Percentiles rank a stretch among this genome's conserved stretches.
phyloP scores from a whole-genome alignment of 2,888 invertebrate genomes.

The Malachius bipustulatus region DNA sequence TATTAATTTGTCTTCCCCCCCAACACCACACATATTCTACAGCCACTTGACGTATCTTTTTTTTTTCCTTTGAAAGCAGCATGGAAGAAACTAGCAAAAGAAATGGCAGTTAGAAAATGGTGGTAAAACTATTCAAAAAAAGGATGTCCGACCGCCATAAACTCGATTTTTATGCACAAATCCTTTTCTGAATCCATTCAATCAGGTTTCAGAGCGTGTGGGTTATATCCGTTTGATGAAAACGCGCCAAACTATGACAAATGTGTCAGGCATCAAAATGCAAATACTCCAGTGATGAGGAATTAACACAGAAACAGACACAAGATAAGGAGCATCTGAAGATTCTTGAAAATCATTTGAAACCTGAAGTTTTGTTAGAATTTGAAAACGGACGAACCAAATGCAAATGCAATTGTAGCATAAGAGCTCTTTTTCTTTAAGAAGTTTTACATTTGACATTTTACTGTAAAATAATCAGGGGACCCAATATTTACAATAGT shows the following conservation, averaged over 20 bases:
- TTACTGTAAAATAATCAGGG: too few relatives aligned
- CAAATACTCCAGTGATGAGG: too few relatives aligned
- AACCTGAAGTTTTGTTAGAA: neutral
- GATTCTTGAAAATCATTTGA: neutral
- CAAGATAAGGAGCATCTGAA: neutral
- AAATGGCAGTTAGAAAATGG: neutral
- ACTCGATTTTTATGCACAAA: neutral
- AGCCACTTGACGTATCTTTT: constrained; percentile 1
- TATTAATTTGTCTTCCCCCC: neutral
- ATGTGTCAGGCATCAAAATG: too few relatives aligned
- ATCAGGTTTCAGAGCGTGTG: neutral
- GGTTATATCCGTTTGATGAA: neutral
- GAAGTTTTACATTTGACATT: too few relatives aligned
- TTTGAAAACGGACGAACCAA: too few relatives aligned
- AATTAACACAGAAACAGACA: too few relatives aligned
- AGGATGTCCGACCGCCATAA: neutral
- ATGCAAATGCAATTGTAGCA: too few relatives aligned
- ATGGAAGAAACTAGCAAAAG: neutral
- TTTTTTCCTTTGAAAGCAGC: neutral
- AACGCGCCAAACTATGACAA: neutral
- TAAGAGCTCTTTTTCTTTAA: too few relatives aligned
- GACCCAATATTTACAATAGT: too few relatives aligned
- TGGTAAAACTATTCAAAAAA: neutral
- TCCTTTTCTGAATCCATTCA: neutral
- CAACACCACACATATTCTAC: neutral